Evolutionary conservation across 2,797 vertebrate species (phyloP).

Genomic region (Tragelaphus oryx): DNA sequence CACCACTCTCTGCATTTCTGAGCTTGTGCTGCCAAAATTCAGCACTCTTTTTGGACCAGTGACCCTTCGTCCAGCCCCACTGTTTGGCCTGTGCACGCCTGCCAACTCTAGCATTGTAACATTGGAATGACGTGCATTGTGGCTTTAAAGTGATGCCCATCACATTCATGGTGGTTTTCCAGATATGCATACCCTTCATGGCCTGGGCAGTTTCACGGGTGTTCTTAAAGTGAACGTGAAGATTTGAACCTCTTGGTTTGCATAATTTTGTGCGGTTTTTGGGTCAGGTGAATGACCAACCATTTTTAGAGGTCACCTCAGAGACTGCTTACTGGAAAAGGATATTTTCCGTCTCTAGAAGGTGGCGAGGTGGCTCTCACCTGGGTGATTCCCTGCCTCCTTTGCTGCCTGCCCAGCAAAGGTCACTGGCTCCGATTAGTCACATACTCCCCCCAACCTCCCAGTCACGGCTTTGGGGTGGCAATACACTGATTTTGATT

Average conservation of each 20-base stretch:
- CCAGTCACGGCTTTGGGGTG: background rate
- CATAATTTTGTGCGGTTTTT: background rate
- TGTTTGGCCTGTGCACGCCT: accelerated
- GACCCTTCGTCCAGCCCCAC: background rate
- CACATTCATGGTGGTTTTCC: background rate
- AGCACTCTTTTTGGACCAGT: background rate
- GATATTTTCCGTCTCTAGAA: background rate
- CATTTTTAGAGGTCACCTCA: background rate
- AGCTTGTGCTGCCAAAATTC: background rate
- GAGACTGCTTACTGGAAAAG: background rate
- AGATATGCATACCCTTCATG: background rate
- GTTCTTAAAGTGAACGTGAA: background rate
- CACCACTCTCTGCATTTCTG: background rate
- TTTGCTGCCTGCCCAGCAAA: background rate
- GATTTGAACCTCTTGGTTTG: background rate
- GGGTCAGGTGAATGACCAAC: background rate
- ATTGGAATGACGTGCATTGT: accelerated
- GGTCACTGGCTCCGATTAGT: background rate
- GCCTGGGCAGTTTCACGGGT: background rate
- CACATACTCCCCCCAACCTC: background rate
- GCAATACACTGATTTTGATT: background rate
- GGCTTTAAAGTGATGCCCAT: background rate
- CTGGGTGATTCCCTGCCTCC: background rate
- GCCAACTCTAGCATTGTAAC: background rate
- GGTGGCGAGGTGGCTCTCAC: background rate